These are phyloP conservation scores for Gasterosteus nipponicus DNA, from an alignment of 2,113 vertebrate genomes.

Conservation along the genomic window DNA sequence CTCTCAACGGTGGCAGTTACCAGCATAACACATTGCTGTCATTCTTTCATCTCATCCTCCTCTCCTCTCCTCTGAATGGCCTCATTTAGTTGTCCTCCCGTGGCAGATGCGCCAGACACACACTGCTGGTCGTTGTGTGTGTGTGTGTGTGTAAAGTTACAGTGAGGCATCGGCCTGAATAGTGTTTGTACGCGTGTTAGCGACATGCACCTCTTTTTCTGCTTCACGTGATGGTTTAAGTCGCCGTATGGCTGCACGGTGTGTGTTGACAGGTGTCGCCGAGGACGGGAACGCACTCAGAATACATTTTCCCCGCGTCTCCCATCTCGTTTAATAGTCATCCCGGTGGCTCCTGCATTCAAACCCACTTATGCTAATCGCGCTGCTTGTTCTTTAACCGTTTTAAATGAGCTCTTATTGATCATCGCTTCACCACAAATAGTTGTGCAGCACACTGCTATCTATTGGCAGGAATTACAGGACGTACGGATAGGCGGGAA, in stretches of 20 bases:
- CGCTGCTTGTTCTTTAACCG: slow-evolving; percentile 62
- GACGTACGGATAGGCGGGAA: slow-evolving; percentile 60
- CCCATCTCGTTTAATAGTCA: slow-evolving; percentile 51
- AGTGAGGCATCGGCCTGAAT: slow-evolving; percentile 5
- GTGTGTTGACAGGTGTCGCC: slow-evolving; percentile 57
- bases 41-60: slow-evolving; percentile 5
- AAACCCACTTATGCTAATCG: slow-evolving; percentile 74
- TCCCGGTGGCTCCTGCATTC: slow-evolving; percentile 55
- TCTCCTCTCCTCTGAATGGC: slow-evolving; percentile 35
- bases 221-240: slow-evolving; percentile 10
- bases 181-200: slow-evolving; percentile 23
- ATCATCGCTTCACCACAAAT: slow-evolving; percentile 70
- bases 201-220: not conserved
- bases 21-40: slow-evolving; percentile 7
- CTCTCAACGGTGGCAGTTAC: slow-evolving; percentile 11
- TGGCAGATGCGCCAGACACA: slow-evolving; percentile 79
- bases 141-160: slow-evolving; percentile 51
- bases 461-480: slow-evolving; percentile 62
- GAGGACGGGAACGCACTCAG: slow-evolving; percentile 45
- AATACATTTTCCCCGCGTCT: slow-evolving; percentile 49
- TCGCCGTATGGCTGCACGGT: not conserved
- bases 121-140: slow-evolving; percentile 47
- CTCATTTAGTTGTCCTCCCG: slow-evolving; percentile 54
- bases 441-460: slow-evolving; percentile 73
- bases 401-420: slow-evolving; percentile 74